These are phyloP conservation scores for Raphicerus campestris DNA, from an alignment of 2,113 vertebrate genomes.

Conservation along the genomic window DNA sequence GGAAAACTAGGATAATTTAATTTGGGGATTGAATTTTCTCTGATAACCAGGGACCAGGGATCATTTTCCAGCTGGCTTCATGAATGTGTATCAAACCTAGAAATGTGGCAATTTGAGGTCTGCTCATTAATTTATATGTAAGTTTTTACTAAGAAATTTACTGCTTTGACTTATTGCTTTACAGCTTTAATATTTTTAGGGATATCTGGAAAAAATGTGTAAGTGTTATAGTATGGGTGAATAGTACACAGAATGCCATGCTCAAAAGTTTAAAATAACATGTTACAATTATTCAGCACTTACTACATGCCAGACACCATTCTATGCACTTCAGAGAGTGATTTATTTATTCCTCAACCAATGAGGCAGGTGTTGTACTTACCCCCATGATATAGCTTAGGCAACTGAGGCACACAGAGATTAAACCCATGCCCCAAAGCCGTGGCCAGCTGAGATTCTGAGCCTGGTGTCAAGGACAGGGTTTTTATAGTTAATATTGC, in stretches of 20 bases:
- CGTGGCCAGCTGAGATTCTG: not conserved
- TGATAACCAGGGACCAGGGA: constrained; percentile 22
- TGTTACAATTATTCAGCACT: constrained; percentile 24
- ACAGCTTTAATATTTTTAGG: constrained; percentile 38
- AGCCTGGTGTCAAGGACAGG: not conserved
- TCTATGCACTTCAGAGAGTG: not conserved
- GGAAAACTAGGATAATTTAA: constrained; percentile 26
- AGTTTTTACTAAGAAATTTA: constrained; percentile 55
- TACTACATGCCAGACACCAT: not conserved
- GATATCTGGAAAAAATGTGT: constrained; percentile 16
- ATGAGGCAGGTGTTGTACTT: not conserved
- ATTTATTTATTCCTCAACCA: not conserved
- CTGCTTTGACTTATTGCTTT: constrained; percentile 37
- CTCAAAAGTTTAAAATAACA: constrained; percentile 51
- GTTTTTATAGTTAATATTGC: not conserved
- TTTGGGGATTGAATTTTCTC: constrained; percentile 33
- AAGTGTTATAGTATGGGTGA: not conserved
- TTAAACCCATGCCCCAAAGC: not conserved
- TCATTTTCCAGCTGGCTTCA: constrained; percentile 23
- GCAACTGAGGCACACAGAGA: not conserved
- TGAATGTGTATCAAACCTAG: not conserved
- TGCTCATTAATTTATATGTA: constrained; percentile 46
- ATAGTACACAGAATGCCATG: not conserved
- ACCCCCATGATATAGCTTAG: not conserved
- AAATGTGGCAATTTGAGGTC: constrained; percentile 6